Base-by-base conservation (phyloP, 2,888 invertebrate species). In the Crossocerus cetratus region DNA sequence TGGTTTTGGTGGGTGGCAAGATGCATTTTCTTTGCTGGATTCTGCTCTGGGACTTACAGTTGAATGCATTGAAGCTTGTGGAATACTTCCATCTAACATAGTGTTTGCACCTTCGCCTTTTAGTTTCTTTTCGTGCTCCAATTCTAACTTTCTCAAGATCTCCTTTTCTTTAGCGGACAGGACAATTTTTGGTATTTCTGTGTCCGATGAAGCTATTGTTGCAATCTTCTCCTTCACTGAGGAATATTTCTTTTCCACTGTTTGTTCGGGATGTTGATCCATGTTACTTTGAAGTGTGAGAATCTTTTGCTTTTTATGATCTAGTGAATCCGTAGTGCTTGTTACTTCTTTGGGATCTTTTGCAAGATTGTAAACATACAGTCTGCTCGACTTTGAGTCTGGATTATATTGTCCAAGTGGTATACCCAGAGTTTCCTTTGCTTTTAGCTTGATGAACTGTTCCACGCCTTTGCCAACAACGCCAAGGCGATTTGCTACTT, bases 381-480 rank as follows among this genome's bases (percentile, higher is more conserved):
- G 76, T 62, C 72, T 68, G 0, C 3, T 62, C 11, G 22, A 3
- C 11, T 67, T 66, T 57, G 42, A 32, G 53, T 49, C 11, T 16
- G 54, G 11, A n/a, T 44, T 21, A 59, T 62, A 22, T 11, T 20
- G 16, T 54, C 76, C 3, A 16, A 70, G 60, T 21, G 78, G 74
- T 4, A 82, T 53, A 20, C 83, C 84, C 1, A 86, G 32, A 20
- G 75, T 57, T 76, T 87, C 83, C 42, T 66, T 84, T 43, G 84
- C 64, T 69, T 82, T 82, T 73, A 90, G 86, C 75, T 89, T 88
- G 20, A 92, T 84, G 82, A 94, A 94, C 77, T 94, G 93, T 77
- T 91, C 92, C 56, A 96, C 87, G 32, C 97, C 96, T 82, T 94
- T 93, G 54, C 93, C 92, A 20, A 97, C 94, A 57, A 95, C 94